These are phyloP conservation scores for Portunus trituberculatus DNA, from an alignment of 1,140 invertebrate species.

Conservation along the genomic window DNA sequence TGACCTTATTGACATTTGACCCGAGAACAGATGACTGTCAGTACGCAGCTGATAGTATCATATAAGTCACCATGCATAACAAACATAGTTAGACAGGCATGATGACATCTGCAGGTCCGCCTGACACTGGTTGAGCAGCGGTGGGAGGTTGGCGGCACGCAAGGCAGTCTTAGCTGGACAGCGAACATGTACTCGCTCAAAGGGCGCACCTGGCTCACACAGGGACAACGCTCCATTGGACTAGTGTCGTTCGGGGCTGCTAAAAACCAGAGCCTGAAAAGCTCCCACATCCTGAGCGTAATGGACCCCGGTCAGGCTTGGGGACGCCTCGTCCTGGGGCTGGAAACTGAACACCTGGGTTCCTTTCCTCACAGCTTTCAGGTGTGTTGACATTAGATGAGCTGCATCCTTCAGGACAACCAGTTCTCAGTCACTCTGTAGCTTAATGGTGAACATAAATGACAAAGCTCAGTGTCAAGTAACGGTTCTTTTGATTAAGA, in stretches of 20 bases:
- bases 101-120: slow-evolving; percentile 27
- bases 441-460: too few relatives aligned
- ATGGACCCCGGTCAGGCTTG: slow-evolving; percentile 56
- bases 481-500: too few relatives aligned
- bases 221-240: slow-evolving; percentile 31
- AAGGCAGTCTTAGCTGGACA: slow-evolving; percentile 52
- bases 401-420: not conserved
- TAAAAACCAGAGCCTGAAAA: slow-evolving; percentile 47
- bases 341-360: slow-evolving; percentile 62
- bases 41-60: too few relatives aligned
- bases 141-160: slow-evolving; percentile 63
- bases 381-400: not conserved
- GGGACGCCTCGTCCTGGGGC: slow-evolving; percentile 17
- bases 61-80: not conserved
- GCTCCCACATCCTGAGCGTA: slow-evolving; percentile 36
- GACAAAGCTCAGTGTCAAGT: too few relatives aligned
- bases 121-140: slow-evolving; percentile 28
- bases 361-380: slow-evolving; percentile 68
- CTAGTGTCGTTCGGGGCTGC: slow-evolving; percentile 54
- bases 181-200: slow-evolving; percentile 47
- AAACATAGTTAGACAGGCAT: not conserved
- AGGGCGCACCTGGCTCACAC: slow-evolving; percentile 51
- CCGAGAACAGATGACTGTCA: not conserved
- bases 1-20: too few relatives aligned
- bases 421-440: too few relatives aligned